phyloP scores from a whole-genome alignment of 2,797 vertebrate genomes.

The Phataginus tricuspis region DNA sequence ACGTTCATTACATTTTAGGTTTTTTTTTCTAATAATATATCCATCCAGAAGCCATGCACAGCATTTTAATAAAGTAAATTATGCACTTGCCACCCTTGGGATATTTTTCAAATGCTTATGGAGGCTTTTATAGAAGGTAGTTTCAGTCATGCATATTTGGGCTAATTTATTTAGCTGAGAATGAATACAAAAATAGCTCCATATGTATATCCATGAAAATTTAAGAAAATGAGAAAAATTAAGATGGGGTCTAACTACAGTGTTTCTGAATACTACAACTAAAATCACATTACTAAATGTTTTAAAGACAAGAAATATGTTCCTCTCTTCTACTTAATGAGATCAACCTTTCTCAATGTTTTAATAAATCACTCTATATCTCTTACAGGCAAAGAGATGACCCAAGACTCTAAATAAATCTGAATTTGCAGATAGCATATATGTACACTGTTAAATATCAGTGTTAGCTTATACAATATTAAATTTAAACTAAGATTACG shows the following conservation, averaged over 20 bases:
- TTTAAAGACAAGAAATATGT: constrained; percentile 63
- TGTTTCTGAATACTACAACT: constrained; percentile 8
- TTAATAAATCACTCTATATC: background rate
- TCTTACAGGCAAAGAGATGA: background rate
- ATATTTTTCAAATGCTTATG: constrained; percentile 63
- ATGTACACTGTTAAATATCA: background rate
- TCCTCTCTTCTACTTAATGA: constrained; percentile 53
- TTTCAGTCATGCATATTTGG: constrained; percentile 53
- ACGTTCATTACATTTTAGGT: constrained; percentile 28
- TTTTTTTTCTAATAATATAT: constrained; percentile 42
- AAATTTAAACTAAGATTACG: constrained; percentile 31
- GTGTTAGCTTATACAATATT: constrained; percentile 33
- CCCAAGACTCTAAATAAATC: constrained; percentile 40
- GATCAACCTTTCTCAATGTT: constrained; percentile 48
- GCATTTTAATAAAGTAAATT: constrained; percentile 61
- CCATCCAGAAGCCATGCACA: constrained; percentile 34
- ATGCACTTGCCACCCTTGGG: constrained; percentile 15
- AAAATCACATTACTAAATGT: constrained; percentile 56
- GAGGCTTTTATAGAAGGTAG: constrained; percentile 59
- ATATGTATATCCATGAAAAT: constrained; percentile 58
- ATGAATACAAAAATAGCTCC: constrained; percentile 32
- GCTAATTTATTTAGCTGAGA: constrained; percentile 56
- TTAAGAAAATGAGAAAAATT: constrained; percentile 42
- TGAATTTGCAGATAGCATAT: constrained; percentile 17
- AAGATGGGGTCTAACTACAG: constrained; percentile 37